These are phyloP conservation scores for Cephalophus harveyi DNA, from an alignment of 2,113 vertebrate genomes.

Conservation along the genomic window DNA sequence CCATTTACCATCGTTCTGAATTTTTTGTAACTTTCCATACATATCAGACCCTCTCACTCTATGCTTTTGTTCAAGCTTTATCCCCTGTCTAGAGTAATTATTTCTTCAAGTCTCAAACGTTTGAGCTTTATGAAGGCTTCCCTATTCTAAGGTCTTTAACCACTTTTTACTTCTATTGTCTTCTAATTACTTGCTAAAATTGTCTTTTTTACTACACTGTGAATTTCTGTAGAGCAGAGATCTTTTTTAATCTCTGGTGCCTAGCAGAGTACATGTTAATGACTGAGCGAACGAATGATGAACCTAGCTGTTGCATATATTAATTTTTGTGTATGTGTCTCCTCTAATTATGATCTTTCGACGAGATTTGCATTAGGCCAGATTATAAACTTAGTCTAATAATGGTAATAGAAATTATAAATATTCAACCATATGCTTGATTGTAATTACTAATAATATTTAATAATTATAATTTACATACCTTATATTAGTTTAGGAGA, in stretches of 20 bases:
- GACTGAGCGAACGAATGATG: constrained; percentile 39
- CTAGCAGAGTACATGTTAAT: constrained; percentile 45
- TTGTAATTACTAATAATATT: neutral
- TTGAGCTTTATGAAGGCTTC: constrained; percentile 35
- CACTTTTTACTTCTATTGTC: constrained; percentile 29
- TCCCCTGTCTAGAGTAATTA: neutral
- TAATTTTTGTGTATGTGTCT: neutral
- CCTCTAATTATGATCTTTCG: neutral
- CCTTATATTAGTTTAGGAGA: neutral
- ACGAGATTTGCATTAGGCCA: neutral
- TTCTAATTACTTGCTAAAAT: constrained; percentile 60
- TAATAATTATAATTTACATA: neutral
- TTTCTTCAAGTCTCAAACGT: constrained; percentile 35
- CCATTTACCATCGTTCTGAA: neutral
- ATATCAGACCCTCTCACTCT: neutral
- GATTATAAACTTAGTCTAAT: neutral
- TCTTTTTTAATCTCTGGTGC: constrained; percentile 32
- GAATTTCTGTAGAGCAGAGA: constrained; percentile 50
- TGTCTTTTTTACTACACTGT: constrained; percentile 29
- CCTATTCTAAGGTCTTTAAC: constrained; percentile 43
- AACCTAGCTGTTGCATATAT: constrained; percentile 44
- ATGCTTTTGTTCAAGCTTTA: neutral
- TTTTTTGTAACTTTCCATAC: neutral
- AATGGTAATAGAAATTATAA: neutral
- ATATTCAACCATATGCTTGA: neutral